Base-by-base conservation (phyloP, 35 echinoderm and acorn worm species). In the Eucidaris tribuloides region DNA sequence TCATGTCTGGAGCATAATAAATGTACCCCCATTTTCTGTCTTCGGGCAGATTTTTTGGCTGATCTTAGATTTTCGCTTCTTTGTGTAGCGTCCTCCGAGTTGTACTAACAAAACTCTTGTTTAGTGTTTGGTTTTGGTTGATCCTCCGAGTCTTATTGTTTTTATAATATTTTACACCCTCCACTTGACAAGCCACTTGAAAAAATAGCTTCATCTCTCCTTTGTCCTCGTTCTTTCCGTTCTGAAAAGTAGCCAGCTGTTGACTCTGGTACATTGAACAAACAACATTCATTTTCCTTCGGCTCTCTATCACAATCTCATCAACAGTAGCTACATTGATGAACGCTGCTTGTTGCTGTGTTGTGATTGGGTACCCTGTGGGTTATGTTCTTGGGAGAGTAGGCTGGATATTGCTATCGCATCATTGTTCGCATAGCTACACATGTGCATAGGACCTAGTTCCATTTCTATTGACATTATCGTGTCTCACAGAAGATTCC, bases 11-110 rank as follows among this genome's bases (percentile, higher is more conserved):
- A 62, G 59, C 59, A 29, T 14, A 14, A 62, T 14, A 62, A 5
- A 62, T 27, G 6, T 62, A 14, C 27, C 5, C 23, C 59, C 59
- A 62, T 62, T 62, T 62, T 27, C 28, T 27, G 6, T 11, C 28
- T 6, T 62, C 28, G 11, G 11, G 11, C 59, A 62, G 59, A 9
- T 62, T 62, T 27, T 62, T 62, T 11, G n/a, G 59, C 59, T 24
- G 59, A 6, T 27, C 28, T 62, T 62, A 62, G 23, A 24, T 14
- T 62, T 62, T 62, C 59, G 27, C 59, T 62, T 62, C 28, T 62
- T 62, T 62, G 59, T 62, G 59, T 62, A 62, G 59, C 59, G n/a
- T n/a, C n/a, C 59, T 62, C n/a, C 59, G 28, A 62, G 59, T 62
- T 62, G 59, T 62, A 62, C 27, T 27, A 62, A 24, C 59, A 62